These are phyloP conservation scores for Phengaris alcon DNA, from an alignment of 2,888 invertebrate genomes.

Conservation along the genomic window DNA sequence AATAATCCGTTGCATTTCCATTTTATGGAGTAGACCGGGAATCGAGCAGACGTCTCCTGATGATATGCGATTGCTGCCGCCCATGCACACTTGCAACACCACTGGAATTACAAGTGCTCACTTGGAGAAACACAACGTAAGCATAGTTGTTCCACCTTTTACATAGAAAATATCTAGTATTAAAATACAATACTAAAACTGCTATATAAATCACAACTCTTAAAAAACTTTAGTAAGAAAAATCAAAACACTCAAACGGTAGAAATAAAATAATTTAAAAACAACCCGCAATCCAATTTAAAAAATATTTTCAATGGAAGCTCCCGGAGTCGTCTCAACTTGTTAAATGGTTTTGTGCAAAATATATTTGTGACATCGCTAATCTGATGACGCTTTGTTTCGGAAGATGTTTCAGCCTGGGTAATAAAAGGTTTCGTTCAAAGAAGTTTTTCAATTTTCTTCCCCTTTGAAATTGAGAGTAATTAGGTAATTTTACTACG, in stretches of 20 bases:
- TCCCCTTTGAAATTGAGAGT: background rate
- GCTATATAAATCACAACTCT: background rate
- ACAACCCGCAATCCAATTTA: constrained; percentile 5
- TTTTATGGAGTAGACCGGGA: background rate
- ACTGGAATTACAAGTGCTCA: too few species aligned
- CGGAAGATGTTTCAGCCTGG: constrained; percentile 5
- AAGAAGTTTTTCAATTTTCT: constrained; percentile 11
- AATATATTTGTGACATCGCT: constrained; percentile 23
- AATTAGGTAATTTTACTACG: background rate
- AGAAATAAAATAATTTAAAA: background rate
- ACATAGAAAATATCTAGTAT: too few species aligned
- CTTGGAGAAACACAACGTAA: too few species aligned
- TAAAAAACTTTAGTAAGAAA: background rate
- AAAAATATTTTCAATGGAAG: background rate
- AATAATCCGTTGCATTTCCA: background rate
- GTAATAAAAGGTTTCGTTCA: background rate
- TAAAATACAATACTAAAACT: too few species aligned
- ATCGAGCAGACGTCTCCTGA: background rate
- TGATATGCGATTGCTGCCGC: too few species aligned
- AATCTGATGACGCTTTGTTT: constrained; percentile 17
- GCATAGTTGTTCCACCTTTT: too few species aligned
- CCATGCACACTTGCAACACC: too few species aligned
- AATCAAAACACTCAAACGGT: background rate
- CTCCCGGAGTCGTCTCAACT: constrained; percentile 7
- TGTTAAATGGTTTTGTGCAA: constrained; percentile 24